A percentile compares a stretch with the other conserved stretches of the same genome.
Evolutionary conservation across 2,113 vertebrate genomes (phyloP).

Genomic region (Aegypius monachus): DNA sequence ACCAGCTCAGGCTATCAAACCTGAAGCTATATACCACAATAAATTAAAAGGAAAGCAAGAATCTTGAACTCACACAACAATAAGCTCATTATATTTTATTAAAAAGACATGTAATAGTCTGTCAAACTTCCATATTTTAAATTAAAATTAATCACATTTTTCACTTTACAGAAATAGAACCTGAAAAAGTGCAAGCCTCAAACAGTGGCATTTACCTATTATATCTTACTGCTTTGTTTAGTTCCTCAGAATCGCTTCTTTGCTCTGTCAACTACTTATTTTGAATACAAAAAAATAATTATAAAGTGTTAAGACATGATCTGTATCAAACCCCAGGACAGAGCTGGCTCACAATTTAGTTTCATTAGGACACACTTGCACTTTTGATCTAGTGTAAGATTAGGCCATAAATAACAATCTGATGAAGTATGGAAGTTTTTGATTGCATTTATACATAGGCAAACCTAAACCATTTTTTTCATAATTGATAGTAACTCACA

Average conservation of each 20-base stretch:
- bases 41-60: neutral
- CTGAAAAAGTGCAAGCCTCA: neutral
- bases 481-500: neutral
- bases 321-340: neutral
- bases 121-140: neutral
- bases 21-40: neutral
- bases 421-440: neutral
- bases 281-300: neutral
- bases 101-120: neutral
- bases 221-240: neutral
- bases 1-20: neutral
- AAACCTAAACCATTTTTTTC: neutral
- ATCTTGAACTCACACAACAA: neutral
- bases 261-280: neutral
- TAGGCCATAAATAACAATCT: neutral
- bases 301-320: neutral
- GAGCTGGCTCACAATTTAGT: neutral
- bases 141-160: neutral
- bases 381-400: neutral
- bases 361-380: neutral
- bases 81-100: neutral
- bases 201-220: neutral
- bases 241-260: neutral
- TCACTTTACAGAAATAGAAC: neutral
- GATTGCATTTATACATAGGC: neutral